Base-by-base conservation (phyloP, 2,888 invertebrate genomes). In the Drosophila longiperda region DNA sequence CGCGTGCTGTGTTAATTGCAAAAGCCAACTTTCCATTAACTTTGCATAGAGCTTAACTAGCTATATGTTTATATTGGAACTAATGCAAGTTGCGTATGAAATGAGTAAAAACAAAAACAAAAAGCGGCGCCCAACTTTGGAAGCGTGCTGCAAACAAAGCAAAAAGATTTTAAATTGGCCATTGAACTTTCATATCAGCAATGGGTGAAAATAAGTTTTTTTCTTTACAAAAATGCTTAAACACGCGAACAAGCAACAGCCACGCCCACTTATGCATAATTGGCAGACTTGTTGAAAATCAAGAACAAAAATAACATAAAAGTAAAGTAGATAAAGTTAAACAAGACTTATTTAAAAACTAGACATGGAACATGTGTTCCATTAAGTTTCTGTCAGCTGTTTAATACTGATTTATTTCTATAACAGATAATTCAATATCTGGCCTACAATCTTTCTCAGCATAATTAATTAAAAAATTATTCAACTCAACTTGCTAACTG, bases 181-280 rank as follows among this genome's bases (percentile, higher is more conserved):
- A 86, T 81, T 85, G 85, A 85, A 85, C 88, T 83, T 86, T 85
- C 38, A 74, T 83, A 84, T 85, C 80, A 78, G 64, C 71, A 66
- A 59, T 42, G 53, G 32, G 61, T 48, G 55, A 69, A 72, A 67
- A 73, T 65, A 29, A 63, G 82, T 70, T 79, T 67, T 7, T 12
- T 20, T 12, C 3, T 45, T 45, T 20, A 8, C 15, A 48, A 80
- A 80, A 87, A 74, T 66, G 82, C 78, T 82, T 70, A 34, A 87
- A 55, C 87, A 83, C 82, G 87, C 84, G 73, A 87, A 76, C 76
- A 60, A 65, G 59, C 73, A n/a, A 15, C 29, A 20, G 75, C 69
- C 80, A 71, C 80, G 77, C 80, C 82, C 68, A 68, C 58, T 61
- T 60, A 68, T 75, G n/a, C 29, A 23, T 71, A 78, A 66, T 70